Conservation (phyloP, 2,888 invertebrate species). For the Tipula unca region DNA sequence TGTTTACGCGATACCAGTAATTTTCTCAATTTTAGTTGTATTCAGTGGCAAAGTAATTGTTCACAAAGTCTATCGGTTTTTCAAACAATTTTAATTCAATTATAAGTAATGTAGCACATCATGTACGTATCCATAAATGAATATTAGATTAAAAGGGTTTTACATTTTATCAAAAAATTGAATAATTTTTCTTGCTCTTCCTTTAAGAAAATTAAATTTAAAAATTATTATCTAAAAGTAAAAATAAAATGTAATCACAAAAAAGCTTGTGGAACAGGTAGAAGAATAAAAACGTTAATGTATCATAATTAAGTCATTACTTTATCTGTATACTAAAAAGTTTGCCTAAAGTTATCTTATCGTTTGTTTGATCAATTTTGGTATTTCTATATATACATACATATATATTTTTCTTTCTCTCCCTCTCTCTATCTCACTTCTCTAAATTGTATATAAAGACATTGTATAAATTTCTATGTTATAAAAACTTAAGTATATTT, state of each 20-base stretch:
- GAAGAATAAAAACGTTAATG: not conserved
- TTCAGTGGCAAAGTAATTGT: no score
- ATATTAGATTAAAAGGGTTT: not conserved
- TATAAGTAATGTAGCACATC: not conserved
- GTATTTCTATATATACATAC: not conserved
- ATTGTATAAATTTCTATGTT: not conserved
- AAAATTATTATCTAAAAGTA: not conserved
- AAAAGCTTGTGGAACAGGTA: not conserved
- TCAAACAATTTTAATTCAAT: not conserved
- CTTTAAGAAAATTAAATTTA: not conserved
- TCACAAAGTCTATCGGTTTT: no score
- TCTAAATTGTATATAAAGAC: not conserved
- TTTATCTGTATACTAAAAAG: not conserved
- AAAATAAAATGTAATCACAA: not conserved
- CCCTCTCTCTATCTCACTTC: not conserved
- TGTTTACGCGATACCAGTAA: no score
- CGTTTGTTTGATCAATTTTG: not conserved
- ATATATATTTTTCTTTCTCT: not conserved
- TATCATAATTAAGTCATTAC: slow-evolving; percentile 14
- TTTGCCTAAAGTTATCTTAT: slow-evolving; percentile 8
- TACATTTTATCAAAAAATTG: not conserved
- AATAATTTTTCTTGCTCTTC: not conserved
- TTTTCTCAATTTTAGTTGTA: no score
- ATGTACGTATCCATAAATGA: not conserved
- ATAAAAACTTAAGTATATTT: not conserved